Conservation (phyloP, 2,888 invertebrate genomes). For the Tetrapedia diversipes region DNA sequence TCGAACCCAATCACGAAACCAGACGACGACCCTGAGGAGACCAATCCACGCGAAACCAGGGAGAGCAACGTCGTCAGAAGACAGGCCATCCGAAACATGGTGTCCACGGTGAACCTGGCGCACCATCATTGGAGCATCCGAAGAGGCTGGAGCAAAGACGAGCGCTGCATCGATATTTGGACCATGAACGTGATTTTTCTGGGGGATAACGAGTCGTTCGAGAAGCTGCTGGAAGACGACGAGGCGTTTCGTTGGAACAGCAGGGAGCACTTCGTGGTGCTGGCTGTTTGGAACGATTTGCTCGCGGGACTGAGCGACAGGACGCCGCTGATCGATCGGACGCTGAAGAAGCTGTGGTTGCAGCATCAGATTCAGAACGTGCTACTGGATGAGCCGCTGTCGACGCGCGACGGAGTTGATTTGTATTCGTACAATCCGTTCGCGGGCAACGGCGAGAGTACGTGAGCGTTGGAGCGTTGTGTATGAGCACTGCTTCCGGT, state of each 20-base stretch:
- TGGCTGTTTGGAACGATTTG: constrained; percentile 45
- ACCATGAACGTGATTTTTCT: constrained; percentile 45
- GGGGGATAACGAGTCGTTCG: constrained; percentile 30
- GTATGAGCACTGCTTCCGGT: too few species aligned
- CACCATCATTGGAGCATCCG: not conserved
- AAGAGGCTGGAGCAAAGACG: not conserved
- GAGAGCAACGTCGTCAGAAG: not conserved
- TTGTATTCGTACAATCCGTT: constrained; percentile 68
- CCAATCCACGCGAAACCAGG: not conserved
- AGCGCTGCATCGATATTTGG: constrained; percentile 28
- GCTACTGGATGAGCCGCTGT: constrained; percentile 54
- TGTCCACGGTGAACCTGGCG: not conserved
- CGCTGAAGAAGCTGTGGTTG: constrained; percentile 60
- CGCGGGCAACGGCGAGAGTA: constrained; percentile 27
- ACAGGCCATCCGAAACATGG: not conserved
- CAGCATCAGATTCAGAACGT: constrained; percentile 59
- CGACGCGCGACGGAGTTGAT: not conserved
- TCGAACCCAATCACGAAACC: not conserved
- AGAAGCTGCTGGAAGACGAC: constrained; percentile 30
- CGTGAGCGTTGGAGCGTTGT: too few species aligned
- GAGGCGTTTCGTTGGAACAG: constrained; percentile 46
- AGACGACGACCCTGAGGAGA: not conserved
- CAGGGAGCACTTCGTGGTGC: constrained; percentile 57
- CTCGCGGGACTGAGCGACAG: not conserved
- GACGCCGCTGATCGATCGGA: constrained; percentile 18